Base-by-base conservation (phyloP, 2,113 vertebrate genomes). In the Barbus barbus region DNA sequence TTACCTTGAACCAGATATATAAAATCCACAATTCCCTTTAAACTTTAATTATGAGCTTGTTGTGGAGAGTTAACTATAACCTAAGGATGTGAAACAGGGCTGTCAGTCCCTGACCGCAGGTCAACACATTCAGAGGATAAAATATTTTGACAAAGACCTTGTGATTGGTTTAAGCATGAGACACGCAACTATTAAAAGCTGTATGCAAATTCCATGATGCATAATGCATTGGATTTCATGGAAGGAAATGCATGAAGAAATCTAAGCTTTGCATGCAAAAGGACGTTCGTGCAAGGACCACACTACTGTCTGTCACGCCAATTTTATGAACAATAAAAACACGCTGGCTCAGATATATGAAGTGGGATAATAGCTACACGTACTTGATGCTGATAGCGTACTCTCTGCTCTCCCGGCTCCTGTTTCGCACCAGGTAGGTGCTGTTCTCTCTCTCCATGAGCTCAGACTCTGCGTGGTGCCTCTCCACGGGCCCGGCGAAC, bases 371-470 rank as follows among this genome's bases (percentile, higher is more conserved):
- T 36, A 22, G 48, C 18, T 18, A 60, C 67, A 94, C 96, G 95
- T 95, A 99, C 97, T 98, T 99, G 92, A 99, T 97, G 89, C 97
- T 98, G 89, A 99, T 95, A 65, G 97, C 97, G 14, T 97, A 98
- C 91, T 98, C 97, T 28, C 95, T 96, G 61, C 93, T 95, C 86
- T 98, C 97, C 91, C 96, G 97, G 84, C 94, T 97, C 89, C 97
- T 94, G 92, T 96, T 95, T 72, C 97, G 94, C 87, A 98, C 92
- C 86, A 99, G 94, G 90, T 96, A 99, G 76, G 97, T 98, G 91
- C 97, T 95, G 83, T 97, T 97, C 82, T 92, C 94, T 89, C 95
- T 92, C 88, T 97, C 96, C 87, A 95, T 95, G 33, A 99, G 96
- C 90, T 97, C 95, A 63, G 92, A 93, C 91, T 98, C 97, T 11